These are phyloP conservation scores for Aramus guarauna DNA, from an alignment of 2,113 vertebrate species.

Conservation along the genomic window DNA sequence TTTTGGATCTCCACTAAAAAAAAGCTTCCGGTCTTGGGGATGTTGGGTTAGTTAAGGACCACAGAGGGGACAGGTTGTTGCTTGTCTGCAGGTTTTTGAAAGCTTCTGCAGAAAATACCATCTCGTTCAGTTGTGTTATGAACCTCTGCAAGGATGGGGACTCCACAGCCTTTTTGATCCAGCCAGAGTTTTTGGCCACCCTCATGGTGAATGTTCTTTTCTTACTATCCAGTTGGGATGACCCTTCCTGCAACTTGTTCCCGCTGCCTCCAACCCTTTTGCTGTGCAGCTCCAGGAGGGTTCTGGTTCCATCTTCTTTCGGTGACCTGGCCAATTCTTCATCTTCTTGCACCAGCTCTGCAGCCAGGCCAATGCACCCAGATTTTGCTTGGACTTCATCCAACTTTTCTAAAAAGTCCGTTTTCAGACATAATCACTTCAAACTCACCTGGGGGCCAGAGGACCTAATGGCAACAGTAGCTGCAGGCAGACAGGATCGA, in stretches of 20 bases:
- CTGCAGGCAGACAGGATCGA: not conserved
- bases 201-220: not conserved
- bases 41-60: not conserved
- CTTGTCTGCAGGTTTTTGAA: not conserved
- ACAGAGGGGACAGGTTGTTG: not conserved
- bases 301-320: not conserved
- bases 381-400: not conserved
- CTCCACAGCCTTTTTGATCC: not conserved
- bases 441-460: not conserved
- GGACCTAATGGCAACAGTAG: not conserved
- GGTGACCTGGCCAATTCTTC: not conserved
- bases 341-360: not conserved
- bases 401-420: not conserved
- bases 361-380: not conserved
- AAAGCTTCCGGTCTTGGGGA: not conserved
- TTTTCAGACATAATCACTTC: not conserved
- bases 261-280: not conserved
- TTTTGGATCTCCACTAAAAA: not conserved
- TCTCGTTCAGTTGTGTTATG: fast-evolving
- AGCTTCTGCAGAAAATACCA: not conserved
- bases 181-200: not conserved
- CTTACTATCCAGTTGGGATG: fast-evolving
- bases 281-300: not conserved
- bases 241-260: not conserved
- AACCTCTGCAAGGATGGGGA: not conserved